phyloP scores from a whole-genome alignment of 2,113 vertebrate species.

The Dasyornis broadbenti region DNA sequence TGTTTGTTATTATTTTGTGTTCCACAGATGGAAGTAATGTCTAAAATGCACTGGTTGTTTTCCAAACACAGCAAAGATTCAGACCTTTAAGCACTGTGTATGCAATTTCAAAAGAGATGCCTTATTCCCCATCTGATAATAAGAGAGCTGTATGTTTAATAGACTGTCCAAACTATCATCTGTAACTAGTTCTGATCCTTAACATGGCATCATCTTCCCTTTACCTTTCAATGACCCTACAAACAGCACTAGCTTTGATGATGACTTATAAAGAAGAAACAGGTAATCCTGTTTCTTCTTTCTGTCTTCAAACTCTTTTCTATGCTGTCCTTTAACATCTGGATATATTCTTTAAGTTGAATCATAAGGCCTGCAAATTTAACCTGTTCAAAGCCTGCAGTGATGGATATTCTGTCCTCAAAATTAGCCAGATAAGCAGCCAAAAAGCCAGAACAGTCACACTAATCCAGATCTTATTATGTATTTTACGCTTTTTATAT shows the following conservation, averaged over 20 bases:
- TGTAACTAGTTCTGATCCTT: not conserved
- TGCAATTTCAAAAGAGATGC: not conserved
- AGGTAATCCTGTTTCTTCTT: not conserved
- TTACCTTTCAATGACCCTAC: not conserved
- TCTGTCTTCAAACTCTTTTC: not conserved
- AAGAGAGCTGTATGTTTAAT: not conserved
- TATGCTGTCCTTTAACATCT: not conserved
- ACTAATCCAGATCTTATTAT: not conserved
- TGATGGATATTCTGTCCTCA: not conserved
- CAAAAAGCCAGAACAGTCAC: not conserved
- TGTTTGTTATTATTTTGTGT: not conserved
- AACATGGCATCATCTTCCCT: not conserved
- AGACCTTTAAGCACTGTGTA: not conserved
- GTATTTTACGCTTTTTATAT: not conserved
- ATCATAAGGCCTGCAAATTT: not conserved
- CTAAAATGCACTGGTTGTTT: not conserved
- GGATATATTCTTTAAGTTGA: not conserved
- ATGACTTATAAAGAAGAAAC: not conserved
- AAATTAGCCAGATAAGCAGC: not conserved
- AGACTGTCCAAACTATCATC: not conserved
- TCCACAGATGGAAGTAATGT: constrained; percentile 27
- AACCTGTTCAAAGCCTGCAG: not conserved
- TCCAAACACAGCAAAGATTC: constrained; percentile 7
- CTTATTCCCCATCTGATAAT: not conserved
- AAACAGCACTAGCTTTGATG: not conserved